These are phyloP conservation scores for Archips crataeganus DNA, from an alignment of 2,888 invertebrate genomes.

Conservation along the genomic window DNA sequence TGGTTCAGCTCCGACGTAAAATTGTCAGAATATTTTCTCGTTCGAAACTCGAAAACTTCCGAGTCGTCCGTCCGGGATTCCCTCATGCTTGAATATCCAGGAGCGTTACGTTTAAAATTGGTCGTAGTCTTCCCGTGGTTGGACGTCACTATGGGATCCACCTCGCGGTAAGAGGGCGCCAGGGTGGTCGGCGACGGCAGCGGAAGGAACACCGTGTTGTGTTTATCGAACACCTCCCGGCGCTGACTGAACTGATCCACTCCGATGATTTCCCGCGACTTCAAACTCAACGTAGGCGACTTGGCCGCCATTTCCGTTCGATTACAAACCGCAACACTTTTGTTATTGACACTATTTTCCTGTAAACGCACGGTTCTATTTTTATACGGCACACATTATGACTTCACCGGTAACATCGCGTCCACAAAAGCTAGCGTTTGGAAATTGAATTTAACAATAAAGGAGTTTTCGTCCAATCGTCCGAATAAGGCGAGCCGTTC, in stretches of 20 bases:
- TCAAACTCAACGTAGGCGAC: slow-evolving; percentile 81
- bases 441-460: slow-evolving; percentile 81
- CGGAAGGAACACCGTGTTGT: slow-evolving; percentile 82
- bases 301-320: slow-evolving; percentile 81
- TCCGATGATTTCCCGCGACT: slow-evolving; percentile 82
- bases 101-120: slow-evolving; percentile 78
- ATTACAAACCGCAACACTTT: slow-evolving; percentile 84
- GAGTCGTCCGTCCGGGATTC: slow-evolving; percentile 74
- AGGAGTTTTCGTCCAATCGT: slow-evolving; percentile 72
- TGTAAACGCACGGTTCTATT: slow-evolving; percentile 82
- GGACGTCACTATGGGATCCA: slow-evolving; percentile 75
- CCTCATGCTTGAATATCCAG: slow-evolving; percentile 80
- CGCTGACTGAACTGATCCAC: slow-evolving; percentile 82
- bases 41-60: slow-evolving; percentile 68
- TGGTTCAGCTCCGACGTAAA: slow-evolving; percentile 78
- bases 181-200: slow-evolving; percentile 66
- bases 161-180: slow-evolving; percentile 65
- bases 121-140: slow-evolving; percentile 79
- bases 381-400: slow-evolving; percentile 81
- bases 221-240: slow-evolving; percentile 81
- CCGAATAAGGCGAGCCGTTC: slow-evolving; percentile 79
- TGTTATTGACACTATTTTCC: slow-evolving; percentile 83
- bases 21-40: slow-evolving; percentile 81
- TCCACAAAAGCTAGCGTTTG: slow-evolving; percentile 72
- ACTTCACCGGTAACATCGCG: slow-evolving; percentile 83